Percentiles rank a stretch among this genome's conserved stretches.
These are phyloP conservation scores for Alosa sapidissima DNA, from an alignment of 2,797 vertebrate genomes.

Conservation along the genomic window DNA sequence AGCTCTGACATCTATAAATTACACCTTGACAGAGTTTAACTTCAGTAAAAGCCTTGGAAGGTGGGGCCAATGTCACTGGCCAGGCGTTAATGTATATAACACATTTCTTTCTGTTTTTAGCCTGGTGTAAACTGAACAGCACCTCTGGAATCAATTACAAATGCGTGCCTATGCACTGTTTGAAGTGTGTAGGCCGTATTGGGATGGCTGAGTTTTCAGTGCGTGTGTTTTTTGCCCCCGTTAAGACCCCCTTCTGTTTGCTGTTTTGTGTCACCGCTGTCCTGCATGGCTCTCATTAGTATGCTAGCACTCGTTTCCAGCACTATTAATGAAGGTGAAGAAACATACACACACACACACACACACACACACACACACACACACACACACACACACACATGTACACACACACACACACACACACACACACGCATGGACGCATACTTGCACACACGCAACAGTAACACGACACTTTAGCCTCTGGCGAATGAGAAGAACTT, in stretches of 20 bases:
- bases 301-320: neutral
- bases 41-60: conserved; percentile 8
- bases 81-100: neutral
- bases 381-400: neutral
- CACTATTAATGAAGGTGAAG: neutral
- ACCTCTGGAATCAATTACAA: conserved; percentile 11
- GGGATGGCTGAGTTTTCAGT: neutral
- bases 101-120: conserved; percentile 9
- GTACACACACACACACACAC: conserved; percentile 33
- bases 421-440: conserved; percentile 50
- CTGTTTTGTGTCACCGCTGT: conserved; percentile 15
- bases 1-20: conserved; percentile 53
- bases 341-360: neutral
- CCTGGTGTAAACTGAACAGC: neutral
- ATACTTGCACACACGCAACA: conserved; percentile 61
- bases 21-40: conserved; percentile 25
- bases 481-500: conserved; percentile 59
- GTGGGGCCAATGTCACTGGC: conserved; percentile 17
- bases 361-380: neutral
- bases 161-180: neutral
- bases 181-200: neutral
- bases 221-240: neutral
- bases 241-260: conserved; percentile 9
- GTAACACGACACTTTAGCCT: conserved; percentile 65
- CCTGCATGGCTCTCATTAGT: neutral